Conservation (phyloP, 2,797 vertebrate species). For the Rhinella marina region DNA sequence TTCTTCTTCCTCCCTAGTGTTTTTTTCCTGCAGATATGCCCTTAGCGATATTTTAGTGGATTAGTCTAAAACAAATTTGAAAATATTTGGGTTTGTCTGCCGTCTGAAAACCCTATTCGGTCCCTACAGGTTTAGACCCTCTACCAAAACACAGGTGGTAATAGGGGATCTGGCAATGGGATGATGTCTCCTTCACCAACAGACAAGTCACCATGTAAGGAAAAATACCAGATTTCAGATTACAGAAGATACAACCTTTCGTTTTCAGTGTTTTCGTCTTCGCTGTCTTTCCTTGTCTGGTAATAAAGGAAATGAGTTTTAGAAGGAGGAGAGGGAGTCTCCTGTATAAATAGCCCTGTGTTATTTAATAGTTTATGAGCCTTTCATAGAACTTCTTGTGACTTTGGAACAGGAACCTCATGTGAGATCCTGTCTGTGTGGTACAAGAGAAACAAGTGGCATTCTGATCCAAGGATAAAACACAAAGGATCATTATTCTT, state of each 20-base stretch:
- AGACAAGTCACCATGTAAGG: background rate
- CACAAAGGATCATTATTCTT: constrained; percentile 28
- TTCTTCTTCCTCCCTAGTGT: no score
- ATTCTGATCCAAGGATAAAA: constrained; percentile 23
- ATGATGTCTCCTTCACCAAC: background rate
- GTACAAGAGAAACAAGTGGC: background rate
- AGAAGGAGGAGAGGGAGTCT: background rate
- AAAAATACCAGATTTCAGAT: background rate
- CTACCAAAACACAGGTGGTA: background rate
- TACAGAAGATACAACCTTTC: background rate
- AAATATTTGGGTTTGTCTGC: no score
- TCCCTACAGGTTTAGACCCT: no score
- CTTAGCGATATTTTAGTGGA: no score
- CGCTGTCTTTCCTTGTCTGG: background rate
- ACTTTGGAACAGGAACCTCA: constrained; percentile 13
- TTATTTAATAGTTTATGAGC: background rate
- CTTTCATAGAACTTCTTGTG: background rate
- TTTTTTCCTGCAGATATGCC: no score
- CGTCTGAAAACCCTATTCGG: no score
- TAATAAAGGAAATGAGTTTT: background rate
- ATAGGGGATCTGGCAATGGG: background rate
- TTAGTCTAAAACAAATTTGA: no score
- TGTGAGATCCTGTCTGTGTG: constrained; percentile 24
- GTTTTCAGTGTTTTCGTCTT: background rate
- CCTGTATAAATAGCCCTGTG: background rate